A percentile compares a stretch with the other conserved stretches of the same genome.
These are phyloP conservation scores for Nezara viridula DNA, from an alignment of 2,888 invertebrate genomes.

Conservation along the genomic window DNA sequence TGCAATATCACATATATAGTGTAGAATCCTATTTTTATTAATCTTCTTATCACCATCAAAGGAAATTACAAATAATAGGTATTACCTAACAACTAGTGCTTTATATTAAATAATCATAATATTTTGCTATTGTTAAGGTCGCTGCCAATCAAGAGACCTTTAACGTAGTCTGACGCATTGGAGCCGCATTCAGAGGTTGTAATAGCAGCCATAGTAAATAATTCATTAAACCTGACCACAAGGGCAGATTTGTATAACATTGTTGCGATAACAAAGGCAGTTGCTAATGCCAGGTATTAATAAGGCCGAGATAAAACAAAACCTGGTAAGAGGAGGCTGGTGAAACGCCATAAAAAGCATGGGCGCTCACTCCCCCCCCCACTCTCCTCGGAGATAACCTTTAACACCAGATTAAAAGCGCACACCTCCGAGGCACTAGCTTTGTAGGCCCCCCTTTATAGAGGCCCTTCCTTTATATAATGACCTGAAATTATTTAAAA, in stretches of 20 bases:
- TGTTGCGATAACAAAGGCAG: slow-evolving; percentile 33
- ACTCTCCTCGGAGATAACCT: slow-evolving; percentile 8
- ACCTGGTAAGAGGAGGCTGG: not conserved
- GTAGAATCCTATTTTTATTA: no score
- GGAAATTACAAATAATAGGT: no score
- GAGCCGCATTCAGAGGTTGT: not conserved
- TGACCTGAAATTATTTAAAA: slow-evolving; percentile 15
- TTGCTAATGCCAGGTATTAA: slow-evolving; percentile 36
- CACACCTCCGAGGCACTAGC: not conserved
- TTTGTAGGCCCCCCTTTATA: not conserved
- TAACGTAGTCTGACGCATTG: slow-evolving; percentile 6
- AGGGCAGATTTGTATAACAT: slow-evolving; percentile 29
- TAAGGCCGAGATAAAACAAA: slow-evolving; percentile 36
- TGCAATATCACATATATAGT: no score
- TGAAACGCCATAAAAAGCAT: slow-evolving; percentile 22
- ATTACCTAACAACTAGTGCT: no score
- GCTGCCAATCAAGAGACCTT: not conserved
- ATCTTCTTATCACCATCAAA: no score
- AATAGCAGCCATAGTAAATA: not conserved
- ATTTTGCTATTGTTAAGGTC: not conserved
- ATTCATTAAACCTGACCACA: slow-evolving; percentile 17
- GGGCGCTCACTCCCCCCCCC: not conserved
- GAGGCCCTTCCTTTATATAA: not conserved
- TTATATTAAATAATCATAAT: not conserved
- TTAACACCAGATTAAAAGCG: slow-evolving; percentile 34